Conservation (phyloP, 2,797 vertebrate species). For the Megaceryle alcyon region DNA sequence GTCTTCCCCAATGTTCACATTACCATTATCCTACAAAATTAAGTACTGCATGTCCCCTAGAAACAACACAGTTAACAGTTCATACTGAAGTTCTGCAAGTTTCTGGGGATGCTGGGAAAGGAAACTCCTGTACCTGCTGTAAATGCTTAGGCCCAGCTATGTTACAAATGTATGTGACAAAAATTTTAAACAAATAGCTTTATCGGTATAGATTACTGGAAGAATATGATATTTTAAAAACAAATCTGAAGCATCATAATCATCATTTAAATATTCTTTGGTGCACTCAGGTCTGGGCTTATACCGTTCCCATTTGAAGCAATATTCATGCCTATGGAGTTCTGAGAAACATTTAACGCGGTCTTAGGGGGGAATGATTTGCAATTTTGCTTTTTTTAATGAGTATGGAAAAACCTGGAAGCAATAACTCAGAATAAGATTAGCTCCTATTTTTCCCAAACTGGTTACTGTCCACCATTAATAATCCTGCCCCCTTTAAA, state of each 20-base stretch:
- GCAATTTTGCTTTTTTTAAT: neutral
- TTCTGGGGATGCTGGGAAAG: neutral
- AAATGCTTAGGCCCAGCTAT: neutral
- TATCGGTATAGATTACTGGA: neutral
- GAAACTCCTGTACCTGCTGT: neutral
- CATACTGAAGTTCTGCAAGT: neutral
- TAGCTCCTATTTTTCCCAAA: neutral
- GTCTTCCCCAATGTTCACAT: neutral
- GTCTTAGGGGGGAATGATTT: neutral
- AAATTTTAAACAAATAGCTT: neutral
- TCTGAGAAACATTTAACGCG: neutral
- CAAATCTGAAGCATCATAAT: neutral
- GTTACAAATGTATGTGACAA: neutral
- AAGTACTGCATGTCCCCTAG: neutral
- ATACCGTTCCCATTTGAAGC: neutral
- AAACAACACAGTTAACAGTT: neutral
- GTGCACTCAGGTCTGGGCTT: neutral
- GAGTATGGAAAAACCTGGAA: neutral
- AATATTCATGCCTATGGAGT: neutral
- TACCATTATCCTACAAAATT: neutral
- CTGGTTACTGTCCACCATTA: neutral
- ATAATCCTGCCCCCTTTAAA: neutral
- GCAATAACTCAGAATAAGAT: neutral
- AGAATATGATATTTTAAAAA: neutral
- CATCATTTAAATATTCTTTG: neutral